Evolutionary conservation across 2,797 vertebrate species (phyloP).

Genomic region (Caiman crocodilus): DNA sequence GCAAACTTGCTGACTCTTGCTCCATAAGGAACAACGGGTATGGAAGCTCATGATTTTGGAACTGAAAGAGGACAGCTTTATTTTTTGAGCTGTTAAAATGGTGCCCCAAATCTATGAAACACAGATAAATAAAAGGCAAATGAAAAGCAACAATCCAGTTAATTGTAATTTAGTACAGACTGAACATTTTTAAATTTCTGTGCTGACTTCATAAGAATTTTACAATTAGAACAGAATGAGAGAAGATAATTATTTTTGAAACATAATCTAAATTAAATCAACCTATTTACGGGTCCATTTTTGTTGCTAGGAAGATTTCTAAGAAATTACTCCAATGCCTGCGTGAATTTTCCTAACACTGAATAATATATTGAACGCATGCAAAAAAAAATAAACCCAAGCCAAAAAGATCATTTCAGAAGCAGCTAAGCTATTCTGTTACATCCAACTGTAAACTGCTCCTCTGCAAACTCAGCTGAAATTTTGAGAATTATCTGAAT

Average conservation of each 20-base stretch:
- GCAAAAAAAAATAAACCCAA: conserved; percentile 37
- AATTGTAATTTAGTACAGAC: neutral
- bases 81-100: conserved; percentile 10
- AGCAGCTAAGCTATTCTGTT: conserved; percentile 33
- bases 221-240: conserved; percentile 28
- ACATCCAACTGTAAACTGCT: conserved; percentile 37
- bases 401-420: conserved; percentile 11
- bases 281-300: conserved; percentile 9
- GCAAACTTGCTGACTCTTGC: neutral
- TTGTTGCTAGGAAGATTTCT: neutral
- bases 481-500: conserved; percentile 20
- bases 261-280: neutral
- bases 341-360: conserved; percentile 8
- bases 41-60: neutral
- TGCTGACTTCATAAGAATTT: conserved; percentile 1
- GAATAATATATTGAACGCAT: neutral
- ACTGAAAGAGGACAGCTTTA: neutral
- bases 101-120: neutral
- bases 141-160: neutral
- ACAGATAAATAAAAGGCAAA: conserved; percentile 6
- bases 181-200: conserved; percentile 25
- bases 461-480: conserved; percentile 11
- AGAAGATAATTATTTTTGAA: conserved; percentile 20
- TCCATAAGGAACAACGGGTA: neutral
- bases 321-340: conserved; percentile 25